Percentiles rank a stretch among this genome's conserved stretches.
Conservation (phyloP, 2,888 invertebrate species). For the Smittia aterrima region DNA sequence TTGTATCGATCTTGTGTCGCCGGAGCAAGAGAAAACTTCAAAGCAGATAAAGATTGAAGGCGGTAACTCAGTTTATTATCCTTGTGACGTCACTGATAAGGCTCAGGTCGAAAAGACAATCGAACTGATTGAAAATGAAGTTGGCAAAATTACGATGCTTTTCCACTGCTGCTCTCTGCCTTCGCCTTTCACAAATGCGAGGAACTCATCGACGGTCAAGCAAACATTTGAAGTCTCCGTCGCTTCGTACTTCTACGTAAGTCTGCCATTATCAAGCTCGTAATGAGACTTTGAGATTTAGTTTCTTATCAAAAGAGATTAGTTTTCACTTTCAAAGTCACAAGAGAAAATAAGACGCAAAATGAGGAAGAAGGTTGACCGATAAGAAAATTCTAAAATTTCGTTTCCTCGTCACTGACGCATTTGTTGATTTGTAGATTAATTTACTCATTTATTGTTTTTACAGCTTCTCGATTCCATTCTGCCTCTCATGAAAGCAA, state of each 20-base stretch:
- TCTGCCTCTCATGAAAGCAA: slow-evolving; percentile 61
- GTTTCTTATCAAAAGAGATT: no score
- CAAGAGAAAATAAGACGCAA: no score
- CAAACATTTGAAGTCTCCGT: slow-evolving; percentile 60
- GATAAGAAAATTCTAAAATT: no score
- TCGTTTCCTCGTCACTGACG: no score
- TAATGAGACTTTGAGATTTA: background rate
- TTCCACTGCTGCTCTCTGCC: slow-evolving; percentile 65
- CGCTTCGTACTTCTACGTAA: slow-evolving; percentile 65
- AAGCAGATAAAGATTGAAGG: slow-evolving; percentile 54
- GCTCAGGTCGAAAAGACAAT: slow-evolving; percentile 56
- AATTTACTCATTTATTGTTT: no score
- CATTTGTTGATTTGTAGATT: no score
- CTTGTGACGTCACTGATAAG: slow-evolving; percentile 60
- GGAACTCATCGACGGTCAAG: slow-evolving; percentile 58
- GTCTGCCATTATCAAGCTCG: slow-evolving; percentile 41
- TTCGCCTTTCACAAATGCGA: slow-evolving; percentile 59
- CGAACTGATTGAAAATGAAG: slow-evolving; percentile 55
- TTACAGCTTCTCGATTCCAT: slow-evolving; percentile 60
- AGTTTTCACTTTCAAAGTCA: no score
- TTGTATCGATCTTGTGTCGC: slow-evolving; percentile 64
- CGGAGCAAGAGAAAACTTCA: slow-evolving; percentile 56
- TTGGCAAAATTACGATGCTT: slow-evolving; percentile 62
- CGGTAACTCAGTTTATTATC: slow-evolving; percentile 56
- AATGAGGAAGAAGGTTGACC: no score